Evolutionary conservation across 2,113 vertebrate genomes (phyloP).

Genomic region (Daboia siamensis): DNA sequence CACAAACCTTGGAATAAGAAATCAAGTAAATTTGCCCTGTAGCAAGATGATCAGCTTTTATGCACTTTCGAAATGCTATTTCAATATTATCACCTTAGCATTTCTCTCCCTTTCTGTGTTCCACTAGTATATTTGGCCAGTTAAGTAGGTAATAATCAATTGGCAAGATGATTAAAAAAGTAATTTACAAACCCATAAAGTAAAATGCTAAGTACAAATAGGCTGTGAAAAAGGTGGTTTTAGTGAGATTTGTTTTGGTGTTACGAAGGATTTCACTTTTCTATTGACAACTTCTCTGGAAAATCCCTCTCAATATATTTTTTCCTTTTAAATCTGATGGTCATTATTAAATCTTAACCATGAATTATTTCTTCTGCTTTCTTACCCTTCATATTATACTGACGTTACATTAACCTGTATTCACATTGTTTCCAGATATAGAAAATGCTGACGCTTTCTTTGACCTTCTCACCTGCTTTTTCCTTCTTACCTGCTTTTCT

Average conservation of each 20-base stretch:
- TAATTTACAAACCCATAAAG: background rate
- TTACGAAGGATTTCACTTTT: background rate
- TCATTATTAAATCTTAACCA: background rate
- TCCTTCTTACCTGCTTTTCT: background rate
- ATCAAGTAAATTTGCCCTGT: background rate
- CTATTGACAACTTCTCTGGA: background rate
- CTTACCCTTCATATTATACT: background rate
- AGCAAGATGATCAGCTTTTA: background rate
- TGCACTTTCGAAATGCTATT: background rate
- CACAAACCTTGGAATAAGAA: background rate
- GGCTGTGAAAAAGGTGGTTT: background rate
- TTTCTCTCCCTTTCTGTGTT: background rate
- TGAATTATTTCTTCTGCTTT: background rate
- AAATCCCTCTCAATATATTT: background rate
- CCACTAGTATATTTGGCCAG: background rate
- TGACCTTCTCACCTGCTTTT: background rate
- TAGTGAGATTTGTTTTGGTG: background rate
- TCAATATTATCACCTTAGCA: background rate
- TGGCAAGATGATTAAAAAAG: background rate
- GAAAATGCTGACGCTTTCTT: background rate
- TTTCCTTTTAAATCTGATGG: background rate
- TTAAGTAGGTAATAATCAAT: background rate
- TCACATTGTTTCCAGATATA: background rate
- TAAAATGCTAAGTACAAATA: background rate
- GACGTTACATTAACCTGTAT: background rate